Percentiles rank a stretch among this genome's conserved stretches.
These are phyloP conservation scores for Oxytorus armatus DNA, from an alignment of 2,888 invertebrate genomes.

Conservation along the genomic window DNA sequence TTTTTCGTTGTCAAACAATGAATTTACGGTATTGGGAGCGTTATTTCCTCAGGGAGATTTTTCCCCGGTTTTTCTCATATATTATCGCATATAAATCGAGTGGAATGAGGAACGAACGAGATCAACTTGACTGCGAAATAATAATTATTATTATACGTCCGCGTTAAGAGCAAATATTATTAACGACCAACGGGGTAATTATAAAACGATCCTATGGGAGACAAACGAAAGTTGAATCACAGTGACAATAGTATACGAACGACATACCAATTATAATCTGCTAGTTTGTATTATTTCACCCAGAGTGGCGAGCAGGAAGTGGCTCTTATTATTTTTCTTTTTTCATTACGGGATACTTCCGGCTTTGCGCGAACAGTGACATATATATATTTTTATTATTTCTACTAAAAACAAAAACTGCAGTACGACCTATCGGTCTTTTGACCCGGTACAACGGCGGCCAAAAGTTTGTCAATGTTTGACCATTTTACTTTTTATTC, in stretches of 20 bases:
- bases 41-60: too few relatives aligned
- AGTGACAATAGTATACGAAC: conserved; percentile 16
- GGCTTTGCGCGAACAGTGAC: conserved; percentile 68
- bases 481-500: neutral
- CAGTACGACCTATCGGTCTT: neutral
- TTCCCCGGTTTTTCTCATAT: too few relatives aligned
- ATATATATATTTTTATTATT: conserved; percentile 64
- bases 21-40: too few relatives aligned
- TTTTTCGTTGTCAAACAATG: too few relatives aligned
- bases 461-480: conserved; percentile 2
- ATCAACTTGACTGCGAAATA: conserved; percentile 10
- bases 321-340: conserved; percentile 73
- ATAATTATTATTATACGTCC: conserved; percentile 27
- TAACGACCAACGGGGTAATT: conserved; percentile 48
- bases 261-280: conserved; percentile 54
- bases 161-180: conserved; percentile 20
- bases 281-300: conserved; percentile 78
- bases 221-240: conserved; percentile 23
- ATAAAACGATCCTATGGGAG: conserved; percentile 43
- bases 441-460: conserved; percentile 15
- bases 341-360: conserved; percentile 82
- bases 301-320: conserved; percentile 76
- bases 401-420: conserved; percentile 8
- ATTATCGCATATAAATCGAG: too few relatives aligned
- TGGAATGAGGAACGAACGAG: conserved; percentile 37